Evolutionary conservation across 1,140 invertebrate species (phyloP), one percentile per base, ranked within the genome.

Genomic region (Drosophila obscura): DNA sequence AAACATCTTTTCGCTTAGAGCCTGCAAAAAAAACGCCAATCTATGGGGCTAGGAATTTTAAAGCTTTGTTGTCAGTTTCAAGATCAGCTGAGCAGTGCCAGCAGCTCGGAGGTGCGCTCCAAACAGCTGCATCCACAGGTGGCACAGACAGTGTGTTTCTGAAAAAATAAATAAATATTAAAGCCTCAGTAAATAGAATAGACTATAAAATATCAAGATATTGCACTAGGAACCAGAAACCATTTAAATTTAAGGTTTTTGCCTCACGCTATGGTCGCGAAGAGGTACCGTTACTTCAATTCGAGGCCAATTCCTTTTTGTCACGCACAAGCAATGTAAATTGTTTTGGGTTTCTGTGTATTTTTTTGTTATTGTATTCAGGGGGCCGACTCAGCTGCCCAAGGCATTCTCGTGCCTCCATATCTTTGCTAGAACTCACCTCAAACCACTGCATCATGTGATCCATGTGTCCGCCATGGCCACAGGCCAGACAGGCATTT

Each of bases 121-220:
- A 97, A 92, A 91, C 98, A 99, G 62, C 93, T 94, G 92, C 98
- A 99, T 3, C 97, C 97, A 93, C 98, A 99, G 13, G 96, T 93
- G 1, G 94, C 93, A 61, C 94, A 94, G 0, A 93, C 92, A 19
- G 92, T 93, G 68, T 93, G 92, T 48, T 92, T 91, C 44, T 92
- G 68, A 39, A 13, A 13, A 13, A 13, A 39, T 41, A 93, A 92
- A 61, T 6, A 55, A 41, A 65, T 13, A 53, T 16, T 31, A 9
- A 48, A 53, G 39, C 8, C n/a, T n/a, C 19, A 4, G 6, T 7
- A 55, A 41, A 9, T 28, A 39, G 6, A 41, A 53, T 19, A 19
- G 11, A 13, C 1, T n/a, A 8, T 19, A 4, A 11, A n/a, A 7
- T 11, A 44, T 50, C 0, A 11, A 15, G 5, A 43, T 35, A 51